These are phyloP conservation scores for Acanthis flammea DNA, from an alignment of 2,797 vertebrate genomes.

Conservation along the genomic window DNA sequence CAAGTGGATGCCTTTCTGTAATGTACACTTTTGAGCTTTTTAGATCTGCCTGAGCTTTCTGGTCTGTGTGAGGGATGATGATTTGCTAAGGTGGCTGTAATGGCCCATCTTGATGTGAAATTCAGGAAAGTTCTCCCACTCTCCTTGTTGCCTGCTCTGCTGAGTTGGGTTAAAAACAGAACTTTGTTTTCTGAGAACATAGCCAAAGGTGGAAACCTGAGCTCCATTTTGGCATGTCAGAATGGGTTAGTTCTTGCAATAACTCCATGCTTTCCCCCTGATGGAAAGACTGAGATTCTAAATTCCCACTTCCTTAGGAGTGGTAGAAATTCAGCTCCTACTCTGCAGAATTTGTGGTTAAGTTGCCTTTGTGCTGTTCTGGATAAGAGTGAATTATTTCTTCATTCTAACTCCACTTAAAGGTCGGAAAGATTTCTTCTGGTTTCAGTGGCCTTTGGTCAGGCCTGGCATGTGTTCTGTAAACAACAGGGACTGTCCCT, in stretches of 20 bases:
- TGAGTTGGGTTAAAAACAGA: background rate
- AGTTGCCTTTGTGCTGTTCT: background rate
- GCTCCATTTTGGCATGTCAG: background rate
- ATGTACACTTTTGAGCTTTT: background rate
- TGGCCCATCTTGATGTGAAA: background rate
- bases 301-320: background rate
- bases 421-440: background rate
- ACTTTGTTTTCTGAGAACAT: background rate
- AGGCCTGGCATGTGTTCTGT: background rate
- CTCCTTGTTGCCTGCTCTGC: background rate
- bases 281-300: background rate
- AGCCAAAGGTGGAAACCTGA: slow-evolving; percentile 28
- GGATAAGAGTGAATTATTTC: background rate
- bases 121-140: background rate
- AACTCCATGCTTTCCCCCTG: background rate
- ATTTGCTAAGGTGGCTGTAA: background rate
- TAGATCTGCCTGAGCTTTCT: background rate
- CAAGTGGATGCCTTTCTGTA: background rate
- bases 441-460: background rate
- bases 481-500: background rate
- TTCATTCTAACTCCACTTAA: background rate
- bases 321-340: background rate
- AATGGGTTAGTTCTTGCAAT: background rate
- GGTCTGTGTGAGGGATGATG: background rate
- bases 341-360: background rate